phyloP scores from a whole-genome alignment of 1,140 invertebrate genomes.

The Oreohelix idahoensis region DNA sequence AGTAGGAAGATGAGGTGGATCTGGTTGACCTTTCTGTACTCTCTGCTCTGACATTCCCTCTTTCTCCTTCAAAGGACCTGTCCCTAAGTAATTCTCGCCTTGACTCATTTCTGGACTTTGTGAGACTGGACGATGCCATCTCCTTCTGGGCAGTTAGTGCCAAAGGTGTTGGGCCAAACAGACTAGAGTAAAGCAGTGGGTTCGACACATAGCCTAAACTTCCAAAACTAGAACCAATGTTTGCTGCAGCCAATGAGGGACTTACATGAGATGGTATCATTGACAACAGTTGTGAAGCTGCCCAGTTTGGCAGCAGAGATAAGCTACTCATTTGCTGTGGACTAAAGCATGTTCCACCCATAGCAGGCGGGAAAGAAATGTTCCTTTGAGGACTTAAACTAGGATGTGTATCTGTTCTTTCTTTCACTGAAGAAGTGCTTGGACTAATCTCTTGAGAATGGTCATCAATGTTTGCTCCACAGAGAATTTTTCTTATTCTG shows the following conservation, averaged over 20 bases:
- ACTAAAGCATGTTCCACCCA: neutral
- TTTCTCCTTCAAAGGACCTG: neutral
- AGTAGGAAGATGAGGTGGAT: slow-evolving; percentile 14
- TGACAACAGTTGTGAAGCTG: neutral
- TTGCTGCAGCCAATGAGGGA: neutral
- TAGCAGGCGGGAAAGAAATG: neutral
- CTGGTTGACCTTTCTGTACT: neutral
- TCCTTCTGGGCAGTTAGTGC: neutral
- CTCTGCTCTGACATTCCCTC: neutral
- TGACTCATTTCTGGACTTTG: slow-evolving; percentile 14
- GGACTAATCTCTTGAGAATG: neutral
- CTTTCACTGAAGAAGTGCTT: neutral
- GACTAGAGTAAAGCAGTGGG: slow-evolving; percentile 37
- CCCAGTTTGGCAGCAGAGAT: slow-evolving; percentile 10
- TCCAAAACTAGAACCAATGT: neutral
- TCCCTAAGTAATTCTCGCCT: slow-evolving; percentile 25
- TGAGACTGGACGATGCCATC: neutral
- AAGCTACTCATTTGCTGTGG: neutral
- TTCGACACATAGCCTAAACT: slow-evolving; percentile 24
- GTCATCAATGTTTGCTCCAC: neutral
- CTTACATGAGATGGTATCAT: slow-evolving; percentile 30
- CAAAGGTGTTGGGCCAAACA: slow-evolving; percentile 28
- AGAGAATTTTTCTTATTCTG: neutral
- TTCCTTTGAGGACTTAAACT: neutral
- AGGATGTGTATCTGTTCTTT: neutral